Percentiles rank a stretch among this genome's conserved stretches.
phyloP scores from a whole-genome alignment of 2,888 invertebrate species.

The Zaprionus lineosus region DNA sequence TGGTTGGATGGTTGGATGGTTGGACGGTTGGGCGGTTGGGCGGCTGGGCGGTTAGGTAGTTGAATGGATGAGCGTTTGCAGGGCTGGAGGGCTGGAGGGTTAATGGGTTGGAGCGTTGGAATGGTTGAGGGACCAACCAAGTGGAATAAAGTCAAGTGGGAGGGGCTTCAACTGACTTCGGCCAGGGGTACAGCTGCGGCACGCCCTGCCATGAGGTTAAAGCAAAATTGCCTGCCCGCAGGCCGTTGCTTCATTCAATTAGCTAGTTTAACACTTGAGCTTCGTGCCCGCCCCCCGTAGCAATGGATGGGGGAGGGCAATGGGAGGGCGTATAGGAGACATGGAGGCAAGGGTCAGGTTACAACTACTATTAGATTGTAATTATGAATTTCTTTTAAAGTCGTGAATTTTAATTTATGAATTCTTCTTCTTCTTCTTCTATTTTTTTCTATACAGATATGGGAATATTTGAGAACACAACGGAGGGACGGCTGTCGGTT shows the following conservation, averaged over 20 bases:
- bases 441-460: slow-evolving; percentile 86
- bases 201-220: background rate
- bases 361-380: slow-evolving; percentile 22
- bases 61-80: slow-evolving; percentile 70
- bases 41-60: slow-evolving; percentile 71
- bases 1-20: too few relatives aligned
- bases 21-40: slow-evolving; percentile 17
- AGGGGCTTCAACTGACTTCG: background rate
- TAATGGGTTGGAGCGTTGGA: slow-evolving; percentile 1
- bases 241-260: slow-evolving; percentile 64
- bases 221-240: slow-evolving; percentile 60
- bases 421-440: slow-evolving; percentile 12
- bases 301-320: too few relatives aligned
- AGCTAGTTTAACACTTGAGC: slow-evolving; percentile 52
- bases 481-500: slow-evolving; percentile 88
- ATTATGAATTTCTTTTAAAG: too few relatives aligned
- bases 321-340: background rate
- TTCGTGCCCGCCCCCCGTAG: too few relatives aligned
- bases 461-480: slow-evolving; percentile 90
- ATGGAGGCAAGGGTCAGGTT: slow-evolving; percentile 12
- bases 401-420: too few relatives aligned
- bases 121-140: slow-evolving; percentile 5
- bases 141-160: slow-evolving; percentile 6
- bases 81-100: slow-evolving; percentile 73
- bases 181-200: background rate